Conservation (phyloP, 1,140 invertebrate genomes). For the Polypedilum vanderplanki region DNA sequence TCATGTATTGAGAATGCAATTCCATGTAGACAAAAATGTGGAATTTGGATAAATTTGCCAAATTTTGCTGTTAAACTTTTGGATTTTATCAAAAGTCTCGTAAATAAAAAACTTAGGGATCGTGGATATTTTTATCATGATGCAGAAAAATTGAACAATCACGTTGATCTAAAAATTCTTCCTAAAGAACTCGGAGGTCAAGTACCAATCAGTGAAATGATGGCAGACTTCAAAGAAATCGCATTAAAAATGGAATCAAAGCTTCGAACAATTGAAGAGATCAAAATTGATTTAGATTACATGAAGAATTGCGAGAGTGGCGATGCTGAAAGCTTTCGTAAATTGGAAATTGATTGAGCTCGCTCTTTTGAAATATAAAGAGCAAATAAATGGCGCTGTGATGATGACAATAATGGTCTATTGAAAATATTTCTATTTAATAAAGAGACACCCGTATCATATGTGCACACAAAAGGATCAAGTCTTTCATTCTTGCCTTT, state of each 20-base stretch:
- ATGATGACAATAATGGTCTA: no score
- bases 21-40: conserved; percentile 59
- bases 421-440: no score
- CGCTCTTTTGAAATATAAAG: neutral
- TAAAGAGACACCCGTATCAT: no score
- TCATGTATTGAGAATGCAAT: conserved; percentile 50
- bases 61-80: conserved; percentile 60
- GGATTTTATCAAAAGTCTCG: conserved; percentile 61
- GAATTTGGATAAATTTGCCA: conserved; percentile 61
- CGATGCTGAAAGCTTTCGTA: conserved; percentile 60
- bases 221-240: conserved; percentile 55
- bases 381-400: neutral
- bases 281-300: conserved; percentile 57
- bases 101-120: conserved; percentile 66
- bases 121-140: conserved; percentile 61
- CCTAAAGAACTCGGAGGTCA: conserved; percentile 74
- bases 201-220: conserved; percentile 63
- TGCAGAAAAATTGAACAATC: conserved; percentile 55
- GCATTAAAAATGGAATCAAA: conserved; percentile 34
- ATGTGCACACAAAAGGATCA: no score
- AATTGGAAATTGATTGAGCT: conserved; percentile 62
- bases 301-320: conserved; percentile 51
- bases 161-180: conserved; percentile 59
- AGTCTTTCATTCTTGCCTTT: no score
- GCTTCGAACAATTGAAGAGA: conserved; percentile 58